Conservation (phyloP, 2,113 vertebrate species). For the Sapajus apella region DNA sequence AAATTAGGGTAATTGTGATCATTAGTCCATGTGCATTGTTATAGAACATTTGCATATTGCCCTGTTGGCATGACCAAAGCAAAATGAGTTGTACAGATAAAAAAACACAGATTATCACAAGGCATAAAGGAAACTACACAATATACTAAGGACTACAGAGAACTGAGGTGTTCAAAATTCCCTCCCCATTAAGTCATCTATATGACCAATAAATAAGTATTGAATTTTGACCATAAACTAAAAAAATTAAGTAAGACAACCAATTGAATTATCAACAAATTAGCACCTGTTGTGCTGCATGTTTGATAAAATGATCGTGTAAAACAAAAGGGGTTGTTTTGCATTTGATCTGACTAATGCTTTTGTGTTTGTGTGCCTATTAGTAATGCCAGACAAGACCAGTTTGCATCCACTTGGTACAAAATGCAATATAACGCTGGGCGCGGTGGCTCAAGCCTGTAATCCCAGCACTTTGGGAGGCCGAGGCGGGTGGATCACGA, state of each 20-base stretch:
- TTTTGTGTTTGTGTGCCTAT: background rate
- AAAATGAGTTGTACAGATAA: background rate
- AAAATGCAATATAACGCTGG: background rate
- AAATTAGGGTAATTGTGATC: background rate
- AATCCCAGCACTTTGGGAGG: too few species aligned
- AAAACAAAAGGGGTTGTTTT: background rate
- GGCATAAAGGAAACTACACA: background rate
- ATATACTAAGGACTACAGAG: background rate
- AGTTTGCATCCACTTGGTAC: background rate
- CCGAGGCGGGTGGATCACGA: too few species aligned
- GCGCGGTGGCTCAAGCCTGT: too few species aligned
- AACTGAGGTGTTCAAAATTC: background rate
- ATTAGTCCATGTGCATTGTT: background rate
- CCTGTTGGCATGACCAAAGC: background rate
- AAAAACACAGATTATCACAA: background rate
- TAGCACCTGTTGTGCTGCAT: background rate
- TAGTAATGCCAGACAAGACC: background rate
- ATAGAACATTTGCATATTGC: background rate
- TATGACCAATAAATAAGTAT: background rate
- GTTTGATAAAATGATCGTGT: background rate
- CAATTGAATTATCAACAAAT: background rate
- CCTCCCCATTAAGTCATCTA: background rate
- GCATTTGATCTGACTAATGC: background rate
- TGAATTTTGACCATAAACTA: background rate
- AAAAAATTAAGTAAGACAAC: background rate